Base-by-base conservation (phyloP, 2,113 vertebrate species). In the Chiloscyllium plagiosum region DNA sequence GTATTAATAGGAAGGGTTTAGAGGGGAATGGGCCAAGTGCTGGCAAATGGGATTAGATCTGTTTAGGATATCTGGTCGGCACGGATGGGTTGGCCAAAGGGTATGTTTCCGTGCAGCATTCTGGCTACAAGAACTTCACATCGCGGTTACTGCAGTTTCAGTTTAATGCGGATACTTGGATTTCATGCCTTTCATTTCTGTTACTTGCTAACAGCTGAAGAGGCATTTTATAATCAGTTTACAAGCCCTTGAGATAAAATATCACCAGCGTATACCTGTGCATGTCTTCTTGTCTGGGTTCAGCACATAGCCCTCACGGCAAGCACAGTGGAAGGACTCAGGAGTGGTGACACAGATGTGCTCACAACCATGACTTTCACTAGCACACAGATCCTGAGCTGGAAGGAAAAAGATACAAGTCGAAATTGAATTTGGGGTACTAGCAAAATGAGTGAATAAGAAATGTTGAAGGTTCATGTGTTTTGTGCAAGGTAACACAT, bases 221-320 rank as follows among this genome's bases (percentile, higher is more conserved):
- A 66, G 2, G 20, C 56, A 65, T 4, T 2, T n/a, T 61, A 29
- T 95, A 47, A 95, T 26, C 6, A 93, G 37, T 42, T 61, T 3
- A 66, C 19, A 50, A 42, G 13, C 24, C 50, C 12, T 26, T 26
- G 29, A 95, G 4, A 70, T 29, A 3, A 52, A 95, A 20, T 47
- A 93, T 12, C 68, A 15, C 93, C 69, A 22, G 6, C 1, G 61
- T 22, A 5, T 93, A 96, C 95, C 80, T 96, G 72, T 50, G 29
- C 95, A 96, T 4, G 95, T 96, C 95, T 96, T 96, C 95, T 87
- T 87, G 95, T 96, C 95, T 68, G 29, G 22, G 80, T 96, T 96
- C 80, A 96, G 52, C 50, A 90, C 76, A 20, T 83, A 96, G 61
- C 86, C 86, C 80, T 96, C 95, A 66, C 68, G 86, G 52, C 95